Conservation (phyloP, 1,140 invertebrate genomes). For the Ostrea denselamellosa region DNA sequence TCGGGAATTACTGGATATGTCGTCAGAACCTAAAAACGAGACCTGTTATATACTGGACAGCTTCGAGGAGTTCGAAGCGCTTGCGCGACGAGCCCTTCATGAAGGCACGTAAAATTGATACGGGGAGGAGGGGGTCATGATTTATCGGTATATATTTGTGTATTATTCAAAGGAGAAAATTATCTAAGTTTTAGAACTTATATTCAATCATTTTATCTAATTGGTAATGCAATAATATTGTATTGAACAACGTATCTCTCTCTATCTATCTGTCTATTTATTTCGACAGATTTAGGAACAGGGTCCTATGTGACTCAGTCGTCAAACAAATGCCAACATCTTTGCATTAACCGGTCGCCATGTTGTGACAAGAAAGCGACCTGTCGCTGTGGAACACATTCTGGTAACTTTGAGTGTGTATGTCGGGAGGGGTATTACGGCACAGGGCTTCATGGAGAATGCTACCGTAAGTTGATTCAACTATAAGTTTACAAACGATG, state of each 20-base stretch:
- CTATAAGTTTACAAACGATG: no score
- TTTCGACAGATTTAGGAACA: constrained; percentile 82
- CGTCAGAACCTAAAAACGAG: constrained; percentile 83
- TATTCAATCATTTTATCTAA: no score
- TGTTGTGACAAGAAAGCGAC: constrained; percentile 84
- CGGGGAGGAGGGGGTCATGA: no score
- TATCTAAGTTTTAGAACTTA: no score
- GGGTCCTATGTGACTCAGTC: constrained; percentile 82
- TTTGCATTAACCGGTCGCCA: constrained; percentile 80
- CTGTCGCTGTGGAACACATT: constrained; percentile 85
- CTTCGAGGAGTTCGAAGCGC: constrained; percentile 86
- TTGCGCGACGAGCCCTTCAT: constrained; percentile 85
- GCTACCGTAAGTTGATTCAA: constrained; percentile 81
- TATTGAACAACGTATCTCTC: no score
- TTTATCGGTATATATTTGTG: no score
- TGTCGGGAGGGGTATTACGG: constrained; percentile 85
- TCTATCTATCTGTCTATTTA: neutral
- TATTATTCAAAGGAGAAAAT: no score
- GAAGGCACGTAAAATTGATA: constrained; percentile 80
- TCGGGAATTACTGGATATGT: constrained; percentile 84
- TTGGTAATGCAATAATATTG: no score
- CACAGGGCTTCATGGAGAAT: constrained; percentile 83
- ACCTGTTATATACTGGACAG: constrained; percentile 86
- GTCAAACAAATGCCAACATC: constrained; percentile 80
- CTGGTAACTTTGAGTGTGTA: constrained; percentile 85